Evolutionary conservation across 1,140 invertebrate species (phyloP), one percentile per base, ranked within the genome.

Genomic region (Conus betulinus): DNA sequence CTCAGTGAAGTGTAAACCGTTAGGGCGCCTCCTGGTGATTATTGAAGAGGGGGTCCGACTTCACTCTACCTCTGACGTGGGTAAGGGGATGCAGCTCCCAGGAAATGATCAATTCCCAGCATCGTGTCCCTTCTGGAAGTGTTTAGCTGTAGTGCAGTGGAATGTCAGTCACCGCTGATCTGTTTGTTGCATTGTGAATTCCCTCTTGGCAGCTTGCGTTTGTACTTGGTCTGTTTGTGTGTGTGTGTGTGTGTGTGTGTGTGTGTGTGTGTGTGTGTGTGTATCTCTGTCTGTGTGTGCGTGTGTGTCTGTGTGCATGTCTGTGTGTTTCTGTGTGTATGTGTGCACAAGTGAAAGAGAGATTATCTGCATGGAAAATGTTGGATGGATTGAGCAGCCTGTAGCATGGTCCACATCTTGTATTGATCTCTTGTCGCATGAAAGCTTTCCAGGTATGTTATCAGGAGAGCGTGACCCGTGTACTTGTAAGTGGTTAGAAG

Each of bases 1-100:
- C 51, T 87, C 85, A 87, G 85, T 78, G 85, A 87, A 87, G 53
- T 55, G 53, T 67, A 90, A 91, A 88, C 96, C 96, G 85, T 96
- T 97, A 90, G 97, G 97, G 88, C 95, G 97, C 90, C 96, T 97
- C 53, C 96, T 97, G 81, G 97, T 97, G 87, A 96, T 97, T 86
- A 96, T 97, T 51, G 94, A 96, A 86, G 97, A 97, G 94, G 97
- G 96, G 84, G 94, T 95, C 90, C 96, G 96, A 93, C 94, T 97
- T 63, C 91, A 92, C 74, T 92, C 94, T 78, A 93, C 92, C 88
- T 91, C 91, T 53, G 91, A 92, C 78, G 93, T 93, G 93, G 95
- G 96, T 96, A 95, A 95, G 95, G 74, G 53, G 78, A 79, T 15
- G 78, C 27, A 51, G 5, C 8, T 71, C 15, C 67, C 67, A 17